phyloP scores from a whole-genome alignment of 2,888 invertebrate species.

The Nemurella pictetii region DNA sequence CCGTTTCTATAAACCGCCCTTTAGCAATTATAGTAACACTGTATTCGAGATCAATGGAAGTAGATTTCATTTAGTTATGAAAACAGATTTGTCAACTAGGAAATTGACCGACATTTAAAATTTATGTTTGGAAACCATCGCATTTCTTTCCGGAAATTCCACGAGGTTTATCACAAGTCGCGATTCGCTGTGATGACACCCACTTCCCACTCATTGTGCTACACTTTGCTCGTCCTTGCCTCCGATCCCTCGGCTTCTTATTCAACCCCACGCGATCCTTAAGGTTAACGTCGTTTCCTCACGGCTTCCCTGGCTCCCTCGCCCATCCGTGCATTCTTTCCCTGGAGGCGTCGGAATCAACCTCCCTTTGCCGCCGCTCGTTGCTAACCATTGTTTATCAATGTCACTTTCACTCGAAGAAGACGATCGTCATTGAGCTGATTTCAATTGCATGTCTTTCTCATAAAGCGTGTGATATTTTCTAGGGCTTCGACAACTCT shows the following conservation, averaged over 20 bases:
- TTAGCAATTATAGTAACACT: background rate
- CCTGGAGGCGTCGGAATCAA: background rate
- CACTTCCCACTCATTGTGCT: background rate
- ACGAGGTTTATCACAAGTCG: background rate
- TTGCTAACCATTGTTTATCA: background rate
- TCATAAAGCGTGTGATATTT: no score
- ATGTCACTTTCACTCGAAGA: background rate
- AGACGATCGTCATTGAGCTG: background rate
- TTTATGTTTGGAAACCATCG: no score
- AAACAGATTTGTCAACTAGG: no score
- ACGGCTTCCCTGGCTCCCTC: slow-evolving; percentile 25
- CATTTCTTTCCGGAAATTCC: no score
- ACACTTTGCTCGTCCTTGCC: background rate
- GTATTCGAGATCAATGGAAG: background rate
- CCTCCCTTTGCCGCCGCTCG: background rate
- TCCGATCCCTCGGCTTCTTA: background rate
- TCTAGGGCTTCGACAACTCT: no score
- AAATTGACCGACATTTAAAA: no score
- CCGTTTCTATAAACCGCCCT: background rate
- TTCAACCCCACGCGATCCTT: slow-evolving; percentile 31
- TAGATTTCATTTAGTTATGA: background rate
- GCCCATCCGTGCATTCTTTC: background rate
- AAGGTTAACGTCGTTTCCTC: slow-evolving; percentile 34
- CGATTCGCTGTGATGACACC: background rate
- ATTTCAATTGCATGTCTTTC: background rate